These are phyloP conservation scores for Hirtodrosophila cameraria DNA, from an alignment of 2,888 invertebrate genomes.

Conservation along the genomic window DNA sequence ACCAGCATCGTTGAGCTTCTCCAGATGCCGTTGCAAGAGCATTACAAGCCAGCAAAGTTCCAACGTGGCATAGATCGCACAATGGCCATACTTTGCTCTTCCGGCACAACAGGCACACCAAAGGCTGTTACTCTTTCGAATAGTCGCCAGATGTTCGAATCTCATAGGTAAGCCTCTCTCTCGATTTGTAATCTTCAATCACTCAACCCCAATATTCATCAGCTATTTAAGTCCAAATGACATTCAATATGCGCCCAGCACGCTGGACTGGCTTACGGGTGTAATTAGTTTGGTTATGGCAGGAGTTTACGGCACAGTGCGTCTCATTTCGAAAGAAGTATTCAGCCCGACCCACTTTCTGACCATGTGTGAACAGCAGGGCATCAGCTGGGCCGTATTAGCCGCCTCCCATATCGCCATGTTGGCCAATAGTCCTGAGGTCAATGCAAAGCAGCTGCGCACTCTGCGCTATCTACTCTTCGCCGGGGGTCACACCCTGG, in stretches of 20 bases:
- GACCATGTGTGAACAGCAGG: constrained; percentile 61
- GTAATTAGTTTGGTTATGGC: constrained; percentile 55
- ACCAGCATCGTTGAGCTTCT: constrained; percentile 46
- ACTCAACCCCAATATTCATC: neutral
- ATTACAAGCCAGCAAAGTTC: constrained; percentile 45
- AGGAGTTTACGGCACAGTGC: constrained; percentile 66
- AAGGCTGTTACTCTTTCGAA: constrained; percentile 78
- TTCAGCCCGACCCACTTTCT: constrained; percentile 62
- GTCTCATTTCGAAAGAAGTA: constrained; percentile 59
- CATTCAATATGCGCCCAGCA: constrained; percentile 68
- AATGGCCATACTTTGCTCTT: constrained; percentile 80
- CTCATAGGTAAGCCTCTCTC: constrained; percentile 51
- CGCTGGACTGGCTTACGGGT: constrained; percentile 66
- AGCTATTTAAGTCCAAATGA: constrained; percentile 58
- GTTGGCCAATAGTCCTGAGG: constrained; percentile 49
- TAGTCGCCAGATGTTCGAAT: constrained; percentile 60
- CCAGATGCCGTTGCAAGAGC: constrained; percentile 21
- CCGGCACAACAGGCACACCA: constrained; percentile 82
- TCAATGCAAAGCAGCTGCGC: constrained; percentile 41
- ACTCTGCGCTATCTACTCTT: constrained; percentile 59
- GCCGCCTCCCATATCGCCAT: constrained; percentile 69
- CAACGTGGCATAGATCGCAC: constrained; percentile 53
- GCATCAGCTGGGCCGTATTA: constrained; percentile 55
- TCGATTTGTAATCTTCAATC: neutral
- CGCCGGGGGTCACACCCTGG: constrained; percentile 65